phyloP scores from a whole-genome alignment of 2,113 vertebrate genomes.

The Morone chrysops region DNA sequence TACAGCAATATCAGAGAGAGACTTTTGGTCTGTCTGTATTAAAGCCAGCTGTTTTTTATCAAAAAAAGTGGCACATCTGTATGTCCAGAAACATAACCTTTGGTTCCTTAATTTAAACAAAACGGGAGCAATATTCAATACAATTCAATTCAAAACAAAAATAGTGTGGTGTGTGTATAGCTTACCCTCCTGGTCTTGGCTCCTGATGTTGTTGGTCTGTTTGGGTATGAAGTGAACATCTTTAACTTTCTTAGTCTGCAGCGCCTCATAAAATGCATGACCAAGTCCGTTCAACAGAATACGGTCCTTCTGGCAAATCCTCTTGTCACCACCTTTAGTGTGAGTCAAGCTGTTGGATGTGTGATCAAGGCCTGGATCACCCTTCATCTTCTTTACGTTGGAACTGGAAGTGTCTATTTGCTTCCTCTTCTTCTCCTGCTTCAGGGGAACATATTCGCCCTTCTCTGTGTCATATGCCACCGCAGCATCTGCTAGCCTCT shows the following conservation, averaged over 20 bases:
- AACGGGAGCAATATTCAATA: neutral
- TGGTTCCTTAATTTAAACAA: neutral
- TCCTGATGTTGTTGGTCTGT: conserved; percentile 49
- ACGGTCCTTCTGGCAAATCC: conserved; percentile 68
- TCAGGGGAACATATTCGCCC: conserved; percentile 89
- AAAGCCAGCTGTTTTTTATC: neutral
- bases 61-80: neutral
- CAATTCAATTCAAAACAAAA: too few species aligned
- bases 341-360: conserved; percentile 14
- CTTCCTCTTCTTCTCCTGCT: conserved; percentile 93
- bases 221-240: conserved; percentile 51
- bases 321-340: conserved; percentile 61
- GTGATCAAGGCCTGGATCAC: conserved; percentile 48
- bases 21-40: neutral
- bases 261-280: conserved; percentile 77
- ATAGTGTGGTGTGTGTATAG: neutral
- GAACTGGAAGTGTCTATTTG: conserved; percentile 81
- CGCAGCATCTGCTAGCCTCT: conserved; percentile 88
- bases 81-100: conserved; percentile 4
- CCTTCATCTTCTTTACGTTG: conserved; percentile 77
- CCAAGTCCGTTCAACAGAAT: conserved; percentile 79
- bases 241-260: conserved; percentile 72
- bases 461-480: conserved; percentile 90
- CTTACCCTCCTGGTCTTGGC: conserved; percentile 69
- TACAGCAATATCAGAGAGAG: neutral